Conservation (phyloP, 2,113 vertebrate species). For the Anguilla japonica region DNA sequence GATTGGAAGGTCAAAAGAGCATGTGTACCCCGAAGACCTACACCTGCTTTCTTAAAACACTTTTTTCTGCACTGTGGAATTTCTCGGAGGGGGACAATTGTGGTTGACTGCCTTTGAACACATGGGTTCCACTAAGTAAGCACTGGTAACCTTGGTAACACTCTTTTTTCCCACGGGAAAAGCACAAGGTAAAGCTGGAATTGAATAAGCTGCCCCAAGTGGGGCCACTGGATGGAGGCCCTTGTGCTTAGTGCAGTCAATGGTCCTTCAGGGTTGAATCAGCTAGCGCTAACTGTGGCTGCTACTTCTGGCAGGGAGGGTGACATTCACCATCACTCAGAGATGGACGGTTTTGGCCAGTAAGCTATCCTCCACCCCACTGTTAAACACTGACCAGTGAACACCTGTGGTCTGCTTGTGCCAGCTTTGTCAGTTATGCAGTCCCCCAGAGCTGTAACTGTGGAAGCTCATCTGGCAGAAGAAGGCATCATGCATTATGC, state of each 20-base stretch:
- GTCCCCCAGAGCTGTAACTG: no score
- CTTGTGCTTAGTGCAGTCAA: neutral
- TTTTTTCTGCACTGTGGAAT: constrained; percentile 44
- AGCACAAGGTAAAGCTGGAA: neutral
- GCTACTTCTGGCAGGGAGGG: neutral
- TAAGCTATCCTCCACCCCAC: no score
- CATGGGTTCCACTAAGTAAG: constrained; percentile 11
- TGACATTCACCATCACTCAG: neutral
- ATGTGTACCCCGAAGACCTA: constrained; percentile 4
- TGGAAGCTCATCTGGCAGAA: no score
- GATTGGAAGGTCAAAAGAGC: neutral
- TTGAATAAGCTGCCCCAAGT: neutral
- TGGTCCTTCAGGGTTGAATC: no score
- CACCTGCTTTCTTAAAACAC: constrained; percentile 34
- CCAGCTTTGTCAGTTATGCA: no score
- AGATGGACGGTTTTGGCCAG: no score
- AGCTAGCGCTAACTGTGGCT: no score
- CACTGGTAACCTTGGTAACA: constrained; percentile 40
- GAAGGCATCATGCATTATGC: no score
- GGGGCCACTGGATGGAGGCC: neutral
- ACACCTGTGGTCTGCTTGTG: no score
- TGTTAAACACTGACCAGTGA: no score
- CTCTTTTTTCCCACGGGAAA: neutral
- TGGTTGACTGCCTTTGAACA: constrained; percentile 21
- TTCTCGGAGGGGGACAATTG: constrained; percentile 49